Evolutionary conservation across 1,140 invertebrate species (phyloP).

Genomic region (Trichomalopsis sarcophagae): DNA sequence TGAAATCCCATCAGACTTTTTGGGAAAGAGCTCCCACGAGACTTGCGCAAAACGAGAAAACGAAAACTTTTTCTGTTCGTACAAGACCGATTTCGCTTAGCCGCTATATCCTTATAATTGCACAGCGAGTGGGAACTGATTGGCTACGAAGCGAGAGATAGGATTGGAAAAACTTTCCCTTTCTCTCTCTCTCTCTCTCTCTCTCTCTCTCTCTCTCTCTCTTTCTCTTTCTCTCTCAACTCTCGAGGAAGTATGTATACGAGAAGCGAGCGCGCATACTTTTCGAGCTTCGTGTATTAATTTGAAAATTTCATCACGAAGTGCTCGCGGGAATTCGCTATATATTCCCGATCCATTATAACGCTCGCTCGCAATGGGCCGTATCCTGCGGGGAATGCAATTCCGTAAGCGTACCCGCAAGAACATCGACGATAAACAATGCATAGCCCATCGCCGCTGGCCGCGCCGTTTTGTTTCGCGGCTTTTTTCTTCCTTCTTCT

Average conservation of each 20-base stretch:
- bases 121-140: no score
- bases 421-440: background rate
- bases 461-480: background rate
- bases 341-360: constrained; percentile 29
- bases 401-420: background rate
- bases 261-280: background rate
- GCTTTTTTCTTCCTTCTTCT: background rate
- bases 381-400: background rate
- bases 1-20: no score
- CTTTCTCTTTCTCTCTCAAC: background rate
- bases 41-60: no score
- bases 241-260: background rate
- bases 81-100: no score
- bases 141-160: no score
- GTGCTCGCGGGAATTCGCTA: constrained; percentile 2
- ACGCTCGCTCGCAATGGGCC: background rate
- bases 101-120: no score
- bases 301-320: constrained; percentile 11
- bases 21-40: no score
- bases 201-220: no score
- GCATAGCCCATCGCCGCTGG: background rate
- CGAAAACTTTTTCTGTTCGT: no score
- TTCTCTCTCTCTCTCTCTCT: no score
- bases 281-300: background rate
- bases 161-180: background rate